phyloP scores from a whole-genome alignment of 2,797 vertebrate genomes.

The Austrolebias charrua region DNA sequence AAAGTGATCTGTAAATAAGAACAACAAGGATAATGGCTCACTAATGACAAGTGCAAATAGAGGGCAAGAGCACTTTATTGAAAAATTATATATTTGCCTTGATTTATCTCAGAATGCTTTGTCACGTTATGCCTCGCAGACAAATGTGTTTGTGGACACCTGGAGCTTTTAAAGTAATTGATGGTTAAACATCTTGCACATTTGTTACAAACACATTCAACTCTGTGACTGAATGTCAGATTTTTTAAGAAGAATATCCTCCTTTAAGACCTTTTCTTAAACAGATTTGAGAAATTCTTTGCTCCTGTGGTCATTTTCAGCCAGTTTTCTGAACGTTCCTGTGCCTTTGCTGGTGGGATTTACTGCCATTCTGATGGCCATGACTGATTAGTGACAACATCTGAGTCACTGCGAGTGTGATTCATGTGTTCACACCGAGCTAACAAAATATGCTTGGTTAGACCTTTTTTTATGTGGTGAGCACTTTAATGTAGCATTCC shows the following conservation, averaged over 20 bases:
- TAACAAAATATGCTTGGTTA: slow-evolving; percentile 4
- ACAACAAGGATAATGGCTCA: slow-evolving; percentile 25
- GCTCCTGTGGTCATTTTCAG: neutral
- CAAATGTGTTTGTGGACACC: neutral
- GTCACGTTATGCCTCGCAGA: neutral
- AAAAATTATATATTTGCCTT: slow-evolving; percentile 9
- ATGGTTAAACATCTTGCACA: neutral
- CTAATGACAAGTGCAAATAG: slow-evolving; percentile 15
- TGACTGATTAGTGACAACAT: slow-evolving; percentile 1
- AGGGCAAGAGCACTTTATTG: slow-evolving; percentile 1
- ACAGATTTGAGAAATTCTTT: too few species aligned
- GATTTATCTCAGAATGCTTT: neutral
- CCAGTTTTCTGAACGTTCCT: neutral
- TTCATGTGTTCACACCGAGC: neutral
- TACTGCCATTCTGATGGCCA: neutral
- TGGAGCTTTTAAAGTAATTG: neutral
- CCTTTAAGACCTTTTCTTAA: too few species aligned
- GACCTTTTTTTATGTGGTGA: neutral
- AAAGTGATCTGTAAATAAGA: slow-evolving; percentile 44
- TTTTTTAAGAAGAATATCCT: too few species aligned
- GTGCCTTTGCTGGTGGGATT: neutral
- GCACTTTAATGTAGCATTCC: neutral
- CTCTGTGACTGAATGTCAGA: neutral
- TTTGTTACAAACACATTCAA: neutral
- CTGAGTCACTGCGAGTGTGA: neutral